A percentile compares a stretch with the other conserved stretches of the same genome.
Conservation (phyloP, 2,888 invertebrate genomes). For the Ophraella communa region DNA sequence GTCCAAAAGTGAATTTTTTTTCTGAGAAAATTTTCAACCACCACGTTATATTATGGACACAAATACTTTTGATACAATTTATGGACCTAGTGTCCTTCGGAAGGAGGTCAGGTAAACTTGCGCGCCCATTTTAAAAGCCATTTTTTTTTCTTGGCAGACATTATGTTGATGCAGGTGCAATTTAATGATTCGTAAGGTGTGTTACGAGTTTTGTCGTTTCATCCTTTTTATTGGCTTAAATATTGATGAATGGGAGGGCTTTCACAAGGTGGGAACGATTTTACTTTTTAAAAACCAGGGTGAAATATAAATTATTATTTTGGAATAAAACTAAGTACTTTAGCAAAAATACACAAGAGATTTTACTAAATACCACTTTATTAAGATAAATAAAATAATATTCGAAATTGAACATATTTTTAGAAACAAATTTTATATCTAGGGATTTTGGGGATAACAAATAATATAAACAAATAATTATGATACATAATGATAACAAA, state of each 20-base stretch:
- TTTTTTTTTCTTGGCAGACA: background rate
- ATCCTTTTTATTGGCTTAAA: background rate
- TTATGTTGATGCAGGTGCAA: constrained; percentile 4
- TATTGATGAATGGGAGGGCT: background rate
- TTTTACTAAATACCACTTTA: too few relatives aligned
- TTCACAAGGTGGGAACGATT: too few relatives aligned
- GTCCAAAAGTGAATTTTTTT: background rate
- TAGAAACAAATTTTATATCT: too few relatives aligned
- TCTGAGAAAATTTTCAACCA: background rate
- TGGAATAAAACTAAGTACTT: too few relatives aligned
- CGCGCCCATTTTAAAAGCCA: constrained; percentile 2
- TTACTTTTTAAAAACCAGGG: too few relatives aligned
- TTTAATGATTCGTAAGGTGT: background rate
- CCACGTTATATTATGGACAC: background rate
- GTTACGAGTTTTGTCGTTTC: background rate
- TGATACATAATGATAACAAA: too few relatives aligned
- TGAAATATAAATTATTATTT: too few relatives aligned
- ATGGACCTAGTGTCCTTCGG: background rate
- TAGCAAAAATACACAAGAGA: too few relatives aligned
- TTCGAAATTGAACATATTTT: too few relatives aligned
- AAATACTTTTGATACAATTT: background rate
- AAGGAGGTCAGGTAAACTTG: background rate
- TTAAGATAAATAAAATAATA: too few relatives aligned
- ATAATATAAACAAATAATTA: too few relatives aligned
- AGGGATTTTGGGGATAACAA: too few relatives aligned